Percentiles rank a stretch among this genome's conserved stretches.
Evolutionary conservation across 1,140 invertebrate species (phyloP).

Genomic region (Penaeus vannamei): DNA sequence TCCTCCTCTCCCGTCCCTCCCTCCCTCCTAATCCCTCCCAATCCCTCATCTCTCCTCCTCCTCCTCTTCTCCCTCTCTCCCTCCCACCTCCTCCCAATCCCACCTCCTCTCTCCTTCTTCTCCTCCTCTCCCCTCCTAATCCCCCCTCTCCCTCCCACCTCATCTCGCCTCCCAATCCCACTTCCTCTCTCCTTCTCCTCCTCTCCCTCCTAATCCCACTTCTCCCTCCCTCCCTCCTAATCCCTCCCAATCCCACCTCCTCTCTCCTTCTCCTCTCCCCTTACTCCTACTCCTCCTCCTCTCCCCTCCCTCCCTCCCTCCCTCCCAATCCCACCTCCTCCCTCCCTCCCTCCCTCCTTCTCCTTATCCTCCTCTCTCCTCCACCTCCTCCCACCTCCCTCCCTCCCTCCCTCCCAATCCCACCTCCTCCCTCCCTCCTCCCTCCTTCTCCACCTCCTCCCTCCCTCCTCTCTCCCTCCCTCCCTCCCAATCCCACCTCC

Average conservation of each 20-base stretch:
- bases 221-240: too few relatives aligned
- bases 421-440: background rate
- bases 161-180: background rate
- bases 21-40: too few relatives aligned
- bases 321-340: too few relatives aligned
- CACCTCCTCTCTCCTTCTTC: too few relatives aligned
- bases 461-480: constrained; percentile 6
- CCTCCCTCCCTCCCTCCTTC: too few relatives aligned
- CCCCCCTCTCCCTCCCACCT: background rate
- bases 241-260: too few relatives aligned
- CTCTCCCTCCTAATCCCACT: background rate
- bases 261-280: too few relatives aligned
- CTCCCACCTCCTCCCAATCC: background rate
- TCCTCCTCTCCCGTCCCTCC: background rate
- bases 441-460: background rate
- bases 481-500: background rate
- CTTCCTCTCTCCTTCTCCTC: background rate
- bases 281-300: too few relatives aligned
- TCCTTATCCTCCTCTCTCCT: too few relatives aligned
- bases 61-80: background rate
- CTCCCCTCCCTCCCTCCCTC: too few relatives aligned
- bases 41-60: background rate
- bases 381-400: too few relatives aligned
- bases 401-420: background rate
- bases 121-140: background rate